Evolutionary conservation across 1,140 invertebrate genomes (phyloP).

Genomic region (Drosophila nigromelanica): DNA sequence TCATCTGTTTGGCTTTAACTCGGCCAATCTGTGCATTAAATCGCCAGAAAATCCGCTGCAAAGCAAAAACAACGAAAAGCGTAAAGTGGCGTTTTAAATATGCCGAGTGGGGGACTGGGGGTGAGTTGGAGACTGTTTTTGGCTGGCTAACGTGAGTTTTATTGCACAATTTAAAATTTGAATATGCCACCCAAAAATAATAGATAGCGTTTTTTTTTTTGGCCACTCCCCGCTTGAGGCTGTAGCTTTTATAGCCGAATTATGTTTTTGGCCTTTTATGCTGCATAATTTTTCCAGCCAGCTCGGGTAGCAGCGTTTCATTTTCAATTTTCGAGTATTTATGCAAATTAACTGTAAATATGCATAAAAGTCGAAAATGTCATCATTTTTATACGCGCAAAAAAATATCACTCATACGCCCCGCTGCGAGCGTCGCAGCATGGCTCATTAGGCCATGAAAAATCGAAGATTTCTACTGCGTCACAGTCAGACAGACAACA

Average conservation of each 20-base stretch:
- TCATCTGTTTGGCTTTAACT: conserved; percentile 44
- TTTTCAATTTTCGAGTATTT: conserved; percentile 81
- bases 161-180: conserved; percentile 66
- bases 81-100: conserved; percentile 25
- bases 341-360: conserved; percentile 73
- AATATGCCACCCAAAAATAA: conserved; percentile 60
- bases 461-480: conserved; percentile 44
- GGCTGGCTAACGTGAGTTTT: conserved; percentile 48
- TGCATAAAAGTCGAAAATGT: conserved; percentile 77
- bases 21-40: conserved; percentile 50
- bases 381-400: conserved; percentile 57
- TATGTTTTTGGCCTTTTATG: conserved; percentile 68
- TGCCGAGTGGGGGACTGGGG: background rate
- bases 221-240: conserved; percentile 38
- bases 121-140: background rate
- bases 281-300: conserved; percentile 60
- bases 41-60: conserved; percentile 42
- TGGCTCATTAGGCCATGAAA: conserved; percentile 65
- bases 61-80: conserved; percentile 11
- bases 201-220: conserved; percentile 27
- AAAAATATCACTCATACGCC: conserved; percentile 78
- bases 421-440: conserved; percentile 54
- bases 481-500: conserved; percentile 16
- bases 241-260: conserved; percentile 62
- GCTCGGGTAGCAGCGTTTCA: conserved; percentile 56